Evolutionary conservation across 1,140 invertebrate species (phyloP).

Genomic region (Lamellibrachia luymesi): DNA sequence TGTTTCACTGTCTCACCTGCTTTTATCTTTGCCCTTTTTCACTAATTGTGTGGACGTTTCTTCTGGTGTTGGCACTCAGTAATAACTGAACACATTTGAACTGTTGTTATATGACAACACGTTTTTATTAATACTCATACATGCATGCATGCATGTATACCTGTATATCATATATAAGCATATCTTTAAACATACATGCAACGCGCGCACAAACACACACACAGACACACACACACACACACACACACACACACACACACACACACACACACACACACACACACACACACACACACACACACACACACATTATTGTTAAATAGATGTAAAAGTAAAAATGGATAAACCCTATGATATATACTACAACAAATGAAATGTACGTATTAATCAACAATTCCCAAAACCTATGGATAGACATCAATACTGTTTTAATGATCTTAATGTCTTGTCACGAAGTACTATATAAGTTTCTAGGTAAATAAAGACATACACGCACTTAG

Average conservation of each 20-base stretch:
- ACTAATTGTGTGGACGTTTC: background rate
- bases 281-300: no score
- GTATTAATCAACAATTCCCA: background rate
- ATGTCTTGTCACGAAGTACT: no score
- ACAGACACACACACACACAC: background rate
- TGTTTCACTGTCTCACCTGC: background rate
- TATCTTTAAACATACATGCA: no score
- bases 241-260: background rate
- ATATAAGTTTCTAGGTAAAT: background rate
- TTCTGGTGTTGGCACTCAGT: background rate
- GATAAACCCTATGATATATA: background rate
- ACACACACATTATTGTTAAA: background rate
- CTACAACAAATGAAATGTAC: background rate
- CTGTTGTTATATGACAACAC: background rate
- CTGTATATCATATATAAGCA: no score
- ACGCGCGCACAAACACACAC: no score
- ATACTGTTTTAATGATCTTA: background rate
- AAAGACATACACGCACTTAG: background rate
- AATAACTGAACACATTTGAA: background rate
- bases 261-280: background rate
- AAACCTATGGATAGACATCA: background rate
- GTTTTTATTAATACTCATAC: background rate
- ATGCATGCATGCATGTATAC: background rate
- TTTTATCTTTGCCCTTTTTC: background rate
- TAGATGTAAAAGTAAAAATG: background rate